A percentile compares a stretch with the other conserved stretches of the same genome.
Evolutionary conservation across 2,888 invertebrate species (phyloP).

Genomic region (Dyspetes luteomarginatus): DNA sequence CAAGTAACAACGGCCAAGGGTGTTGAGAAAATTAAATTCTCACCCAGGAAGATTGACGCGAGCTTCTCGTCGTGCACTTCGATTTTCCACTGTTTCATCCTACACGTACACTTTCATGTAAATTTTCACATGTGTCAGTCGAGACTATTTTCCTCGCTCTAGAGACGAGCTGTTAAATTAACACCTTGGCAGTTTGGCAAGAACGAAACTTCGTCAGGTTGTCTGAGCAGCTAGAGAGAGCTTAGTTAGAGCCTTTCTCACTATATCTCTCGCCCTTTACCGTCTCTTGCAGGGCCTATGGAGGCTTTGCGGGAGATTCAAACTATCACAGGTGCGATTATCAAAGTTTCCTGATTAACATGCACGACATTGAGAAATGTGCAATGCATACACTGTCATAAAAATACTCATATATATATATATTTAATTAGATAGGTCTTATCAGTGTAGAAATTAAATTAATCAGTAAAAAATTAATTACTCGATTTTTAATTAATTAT

Average conservation of each 20-base stretch:
- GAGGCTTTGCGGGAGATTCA: neutral
- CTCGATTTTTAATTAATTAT: neutral
- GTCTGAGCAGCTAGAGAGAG: neutral
- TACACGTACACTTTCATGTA: neutral
- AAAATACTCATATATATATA: neutral
- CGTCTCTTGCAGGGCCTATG: neutral
- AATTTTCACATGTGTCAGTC: neutral
- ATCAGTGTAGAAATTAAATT: neutral
- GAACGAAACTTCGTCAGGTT: slow-evolving; percentile 55
- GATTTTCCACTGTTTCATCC: slow-evolving; percentile 25
- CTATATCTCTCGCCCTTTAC: slow-evolving; percentile 25
- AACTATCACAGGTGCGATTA: neutral
- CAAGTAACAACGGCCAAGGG: neutral
- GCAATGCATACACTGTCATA: neutral
- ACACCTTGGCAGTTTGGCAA: slow-evolving; percentile 36
- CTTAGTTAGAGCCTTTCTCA: slow-evolving; percentile 12
- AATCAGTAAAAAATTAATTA: too few species aligned
- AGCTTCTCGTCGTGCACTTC: slow-evolving; percentile 14
- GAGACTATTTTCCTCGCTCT: slow-evolving; percentile 43
- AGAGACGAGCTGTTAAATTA: slow-evolving; percentile 69
- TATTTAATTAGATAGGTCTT: neutral
- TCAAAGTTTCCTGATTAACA: neutral
- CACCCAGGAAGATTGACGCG: slow-evolving; percentile 34
- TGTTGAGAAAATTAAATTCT: slow-evolving; percentile 34
- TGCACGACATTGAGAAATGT: too few species aligned